Evolutionary conservation across 2,113 vertebrate species (phyloP), one percentile per base, ranked within the genome.

Genomic region (Vimba vimba): DNA sequence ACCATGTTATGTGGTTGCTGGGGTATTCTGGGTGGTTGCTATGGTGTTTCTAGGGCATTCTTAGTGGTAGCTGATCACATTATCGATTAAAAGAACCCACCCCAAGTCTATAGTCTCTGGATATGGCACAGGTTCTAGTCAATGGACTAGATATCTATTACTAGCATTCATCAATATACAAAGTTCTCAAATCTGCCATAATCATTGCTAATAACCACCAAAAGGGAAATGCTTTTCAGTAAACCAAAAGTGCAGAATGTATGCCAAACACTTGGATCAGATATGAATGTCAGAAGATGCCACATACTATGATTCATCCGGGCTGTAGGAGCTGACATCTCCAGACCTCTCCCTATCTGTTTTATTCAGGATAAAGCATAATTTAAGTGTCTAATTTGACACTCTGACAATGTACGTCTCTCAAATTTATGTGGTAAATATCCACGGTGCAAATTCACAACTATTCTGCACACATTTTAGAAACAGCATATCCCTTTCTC

Each of bases 201-300:
- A 79, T 25, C 10, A 39, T 15, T 60, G 12, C 33, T 17, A 59
- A 33, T 59, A 79, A 10, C 55, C 11, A 50, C 19, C 4, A 33
- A 33, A 82, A n/a, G 74, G 52, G n/a, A 64, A 25, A 62, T 47
- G 59, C 5, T 50, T 66, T 78, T 68, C 52, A 59, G 47, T 27
- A 66, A 75, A 60, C 21, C 69, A 85, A 55, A 85, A 55, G 55
- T n/a, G 50, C 10, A 27, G 76, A 60, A 62, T 80, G 79, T 71
- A 47, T 59, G 59, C 74, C 79, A 78, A 85, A 85, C 69, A 80
- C 87, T 79, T 76, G 85, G 84, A 75, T 86, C 80, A 88, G 84
- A 69, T 82, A 82, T 82, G 52, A 83, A 78, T 68, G 77, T 84
- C 76, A 85, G 47, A 85, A 86, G 78, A 79, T 57, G 83, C 82